Evolutionary conservation across 2,113 vertebrate species (phyloP).

Genomic region (Trematocara macrostoma): DNA sequence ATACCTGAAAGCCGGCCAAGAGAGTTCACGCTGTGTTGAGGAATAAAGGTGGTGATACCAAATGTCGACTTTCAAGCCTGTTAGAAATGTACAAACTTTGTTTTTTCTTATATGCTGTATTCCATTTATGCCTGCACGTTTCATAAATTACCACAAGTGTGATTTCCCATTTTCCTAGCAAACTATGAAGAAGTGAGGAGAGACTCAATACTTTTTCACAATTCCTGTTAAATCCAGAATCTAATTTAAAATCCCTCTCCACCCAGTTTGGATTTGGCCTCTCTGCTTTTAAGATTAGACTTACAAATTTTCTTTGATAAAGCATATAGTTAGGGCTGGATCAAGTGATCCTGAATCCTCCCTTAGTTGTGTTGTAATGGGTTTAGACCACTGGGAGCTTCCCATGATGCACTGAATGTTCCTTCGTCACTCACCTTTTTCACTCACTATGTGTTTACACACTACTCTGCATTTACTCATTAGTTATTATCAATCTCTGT

Average conservation of each 20-base stretch:
- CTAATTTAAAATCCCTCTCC: neutral
- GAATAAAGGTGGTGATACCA: neutral
- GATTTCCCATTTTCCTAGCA: neutral
- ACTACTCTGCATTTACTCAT: neutral
- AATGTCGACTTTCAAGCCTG: neutral
- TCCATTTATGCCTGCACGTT: neutral
- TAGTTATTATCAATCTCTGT: neutral
- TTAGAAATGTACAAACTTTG: neutral
- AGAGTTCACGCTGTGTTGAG: neutral
- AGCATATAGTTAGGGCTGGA: neutral
- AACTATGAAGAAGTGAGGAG: neutral
- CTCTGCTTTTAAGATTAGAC: neutral
- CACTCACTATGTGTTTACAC: neutral
- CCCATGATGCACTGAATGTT: neutral
- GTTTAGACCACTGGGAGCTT: neutral
- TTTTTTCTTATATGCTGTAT: neutral
- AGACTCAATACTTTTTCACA: neutral
- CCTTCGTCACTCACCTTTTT: neutral
- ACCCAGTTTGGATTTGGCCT: neutral
- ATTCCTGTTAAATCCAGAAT: neutral
- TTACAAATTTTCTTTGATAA: neutral
- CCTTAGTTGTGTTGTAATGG: neutral
- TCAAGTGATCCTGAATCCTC: neutral
- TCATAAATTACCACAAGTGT: neutral
- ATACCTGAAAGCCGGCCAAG: neutral